Percentiles rank a stretch among this genome's conserved stretches.
Evolutionary conservation across 1,140 invertebrate genomes (phyloP).

Genomic region (Drosophila aff.): DNA sequence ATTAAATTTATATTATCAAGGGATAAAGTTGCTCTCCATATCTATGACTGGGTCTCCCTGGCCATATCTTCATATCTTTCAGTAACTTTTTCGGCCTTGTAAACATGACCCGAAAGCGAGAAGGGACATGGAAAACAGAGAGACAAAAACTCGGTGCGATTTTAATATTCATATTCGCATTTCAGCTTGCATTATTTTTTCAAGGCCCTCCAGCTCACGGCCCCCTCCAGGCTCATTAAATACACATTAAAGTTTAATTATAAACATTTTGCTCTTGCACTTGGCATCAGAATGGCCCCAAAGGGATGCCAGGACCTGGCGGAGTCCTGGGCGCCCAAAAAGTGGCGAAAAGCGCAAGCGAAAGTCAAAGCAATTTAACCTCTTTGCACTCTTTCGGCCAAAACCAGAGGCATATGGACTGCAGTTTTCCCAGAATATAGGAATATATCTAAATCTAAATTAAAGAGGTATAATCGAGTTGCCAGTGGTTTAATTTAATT

Average conservation of each 20-base stretch:
- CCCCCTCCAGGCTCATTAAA: slow-evolving; percentile 70
- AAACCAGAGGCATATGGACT: slow-evolving; percentile 26
- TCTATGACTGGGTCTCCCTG: slow-evolving; percentile 7
- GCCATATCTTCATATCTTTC: slow-evolving; percentile 9
- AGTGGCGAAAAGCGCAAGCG: slow-evolving; percentile 71
- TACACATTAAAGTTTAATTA: slow-evolving; percentile 83
- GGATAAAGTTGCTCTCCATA: slow-evolving; percentile 54
- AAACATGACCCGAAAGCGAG: slow-evolving; percentile 18
- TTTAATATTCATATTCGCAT: slow-evolving; percentile 75
- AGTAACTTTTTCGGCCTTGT: slow-evolving; percentile 58
- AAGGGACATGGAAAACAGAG: slow-evolving; percentile 4
- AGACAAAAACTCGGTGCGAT: slow-evolving; percentile 12
- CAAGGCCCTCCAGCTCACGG: slow-evolving; percentile 30
- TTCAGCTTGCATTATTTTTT: slow-evolving; percentile 61
- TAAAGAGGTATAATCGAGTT: background rate
- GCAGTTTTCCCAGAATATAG: background rate
- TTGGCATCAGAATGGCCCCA: slow-evolving; percentile 68
- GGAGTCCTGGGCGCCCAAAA: slow-evolving; percentile 47
- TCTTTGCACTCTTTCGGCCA: slow-evolving; percentile 40
- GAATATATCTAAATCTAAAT: too few relatives aligned
- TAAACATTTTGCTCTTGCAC: slow-evolving; percentile 81
- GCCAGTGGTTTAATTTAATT: background rate
- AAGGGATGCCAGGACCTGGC: slow-evolving; percentile 18
- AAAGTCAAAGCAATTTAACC: slow-evolving; percentile 80
- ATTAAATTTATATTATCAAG: slow-evolving; percentile 83